These are phyloP conservation scores for Coelopa frigida DNA, from an alignment of 1,140 invertebrate species.

Conservation along the genomic window DNA sequence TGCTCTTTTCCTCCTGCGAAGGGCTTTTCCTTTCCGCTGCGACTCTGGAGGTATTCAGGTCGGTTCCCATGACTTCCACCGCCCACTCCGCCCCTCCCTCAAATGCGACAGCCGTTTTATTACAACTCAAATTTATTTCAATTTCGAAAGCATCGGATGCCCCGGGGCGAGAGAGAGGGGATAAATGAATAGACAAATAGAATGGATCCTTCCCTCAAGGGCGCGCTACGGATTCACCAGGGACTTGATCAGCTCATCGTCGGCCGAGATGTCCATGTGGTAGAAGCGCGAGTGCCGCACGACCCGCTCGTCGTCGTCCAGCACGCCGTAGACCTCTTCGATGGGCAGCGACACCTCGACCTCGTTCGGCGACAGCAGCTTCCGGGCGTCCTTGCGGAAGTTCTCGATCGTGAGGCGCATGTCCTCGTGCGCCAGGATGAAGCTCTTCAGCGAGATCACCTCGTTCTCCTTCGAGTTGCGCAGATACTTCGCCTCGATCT, in stretches of 20 bases:
- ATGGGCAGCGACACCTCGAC: slow-evolving; percentile 35
- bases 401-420: slow-evolving; percentile 32
- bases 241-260: slow-evolving; percentile 30
- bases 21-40: no score
- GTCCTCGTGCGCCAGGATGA: slow-evolving; percentile 25
- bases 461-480: slow-evolving; percentile 17
- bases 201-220: no score
- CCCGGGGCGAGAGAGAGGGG: no score
- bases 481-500: slow-evolving; percentile 27
- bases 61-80: no score
- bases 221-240: slow-evolving; percentile 23
- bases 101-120: no score
- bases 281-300: slow-evolving; percentile 28
- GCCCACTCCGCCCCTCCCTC: no score
- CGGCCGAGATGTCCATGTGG: slow-evolving; percentile 28
- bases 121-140: no score
- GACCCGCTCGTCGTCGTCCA: slow-evolving; percentile 28
- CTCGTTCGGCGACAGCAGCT: slow-evolving; percentile 34
- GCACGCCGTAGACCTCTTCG: slow-evolving; percentile 35
- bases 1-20: no score
- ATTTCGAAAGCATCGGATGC: no score
- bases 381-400: slow-evolving; percentile 39
- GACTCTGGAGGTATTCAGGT: no score
- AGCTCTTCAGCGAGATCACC: slow-evolving; percentile 21
- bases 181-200: no score